Percentiles rank a stretch among this genome's conserved stretches.
Evolutionary conservation across 2,888 invertebrate genomes (phyloP).

Genomic region (Margaritifera margaritifera): DNA sequence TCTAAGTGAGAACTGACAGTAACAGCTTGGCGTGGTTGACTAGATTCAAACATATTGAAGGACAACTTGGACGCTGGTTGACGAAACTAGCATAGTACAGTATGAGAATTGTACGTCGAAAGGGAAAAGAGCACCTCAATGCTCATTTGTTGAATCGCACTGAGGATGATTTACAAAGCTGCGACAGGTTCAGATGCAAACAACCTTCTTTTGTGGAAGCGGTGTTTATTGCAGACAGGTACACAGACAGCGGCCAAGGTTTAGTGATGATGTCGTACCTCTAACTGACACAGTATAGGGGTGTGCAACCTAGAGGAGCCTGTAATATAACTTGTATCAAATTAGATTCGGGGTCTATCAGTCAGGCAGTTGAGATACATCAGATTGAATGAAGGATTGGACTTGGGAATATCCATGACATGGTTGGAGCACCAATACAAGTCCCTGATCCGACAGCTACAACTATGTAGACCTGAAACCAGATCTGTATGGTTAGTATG

Average conservation of each 20-base stretch:
- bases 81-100: constrained; percentile 12
- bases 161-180: background rate
- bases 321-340: too few relatives aligned
- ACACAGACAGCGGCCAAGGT: constrained; percentile 8
- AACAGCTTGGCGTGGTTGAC: constrained; percentile 16
- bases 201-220: constrained; percentile 13
- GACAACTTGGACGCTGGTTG: constrained; percentile 16
- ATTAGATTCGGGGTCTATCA: too few relatives aligned
- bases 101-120: constrained; percentile 14
- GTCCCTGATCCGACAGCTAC: background rate
- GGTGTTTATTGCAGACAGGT: constrained; percentile 9
- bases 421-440: constrained; percentile 2
- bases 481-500: background rate
- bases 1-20: constrained; percentile 20
- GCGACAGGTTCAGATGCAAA: too few relatives aligned
- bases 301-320: background rate
- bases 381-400: background rate
- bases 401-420: background rate
- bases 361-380: too few relatives aligned
- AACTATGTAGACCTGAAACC: background rate
- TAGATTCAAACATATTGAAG: constrained; percentile 11
- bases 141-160: constrained; percentile 11
- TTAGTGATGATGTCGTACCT: constrained; percentile 13
- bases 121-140: constrained; percentile 14
- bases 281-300: background rate